A percentile compares a stretch with the other conserved stretches of the same genome.
phyloP scores from a whole-genome alignment of 2,888 invertebrate species.

The Halictus ligatus region DNA sequence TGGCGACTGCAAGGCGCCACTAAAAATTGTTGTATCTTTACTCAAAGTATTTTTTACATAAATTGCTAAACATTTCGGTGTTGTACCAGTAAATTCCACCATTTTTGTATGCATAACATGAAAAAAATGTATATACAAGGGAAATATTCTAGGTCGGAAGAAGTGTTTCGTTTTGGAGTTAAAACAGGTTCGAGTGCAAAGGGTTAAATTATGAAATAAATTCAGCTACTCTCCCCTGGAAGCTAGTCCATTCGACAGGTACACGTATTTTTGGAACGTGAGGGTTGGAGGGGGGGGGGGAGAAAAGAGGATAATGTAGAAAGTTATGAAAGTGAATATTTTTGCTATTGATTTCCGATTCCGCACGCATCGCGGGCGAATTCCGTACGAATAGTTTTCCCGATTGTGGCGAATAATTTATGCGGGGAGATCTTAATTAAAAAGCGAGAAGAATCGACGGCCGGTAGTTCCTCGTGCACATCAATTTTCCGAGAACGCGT shows the following conservation, averaged over 20 bases:
- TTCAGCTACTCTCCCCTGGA: not conserved
- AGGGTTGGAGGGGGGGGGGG: too few relatives aligned
- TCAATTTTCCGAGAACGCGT: slow-evolving; percentile 11
- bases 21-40: too few relatives aligned
- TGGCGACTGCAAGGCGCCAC: too few relatives aligned
- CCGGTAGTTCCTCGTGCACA: not conserved
- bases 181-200: not conserved
- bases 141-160: too few relatives aligned
- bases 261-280: not conserved
- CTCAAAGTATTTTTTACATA: too few relatives aligned
- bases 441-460: not conserved
- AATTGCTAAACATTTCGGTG: too few relatives aligned
- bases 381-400: not conserved
- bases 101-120: too few relatives aligned
- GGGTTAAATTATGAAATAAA: not conserved
- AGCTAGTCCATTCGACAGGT: too few relatives aligned
- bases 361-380: not conserved
- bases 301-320: not conserved
- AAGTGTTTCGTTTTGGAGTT: too few relatives aligned
- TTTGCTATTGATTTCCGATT: not conserved
- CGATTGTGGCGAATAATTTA: not conserved
- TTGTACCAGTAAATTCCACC: too few relatives aligned
- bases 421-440: slow-evolving; percentile 6
- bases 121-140: too few relatives aligned
- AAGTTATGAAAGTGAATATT: not conserved